A percentile compares a stretch with the other conserved stretches of the same genome.
Conservation (phyloP, 2,113 vertebrate species). For the Craseonycteris thonglongyai region DNA sequence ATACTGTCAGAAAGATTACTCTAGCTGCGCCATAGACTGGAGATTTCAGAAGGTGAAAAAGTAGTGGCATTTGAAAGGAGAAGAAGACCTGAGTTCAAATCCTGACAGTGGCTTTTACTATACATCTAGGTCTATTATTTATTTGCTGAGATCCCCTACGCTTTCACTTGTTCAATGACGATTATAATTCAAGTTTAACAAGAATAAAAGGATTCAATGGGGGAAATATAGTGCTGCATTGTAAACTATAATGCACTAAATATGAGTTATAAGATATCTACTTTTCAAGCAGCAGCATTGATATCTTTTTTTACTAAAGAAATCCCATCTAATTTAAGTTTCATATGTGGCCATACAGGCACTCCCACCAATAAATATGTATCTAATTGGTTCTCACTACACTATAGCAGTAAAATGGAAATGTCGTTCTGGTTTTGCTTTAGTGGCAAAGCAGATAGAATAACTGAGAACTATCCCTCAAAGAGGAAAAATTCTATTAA, state of each 20-base stretch:
- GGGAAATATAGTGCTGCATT: background rate
- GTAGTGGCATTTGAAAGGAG: background rate
- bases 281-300: background rate
- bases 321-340: background rate
- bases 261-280: background rate
- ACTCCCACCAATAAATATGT: background rate
- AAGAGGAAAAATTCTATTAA: background rate
- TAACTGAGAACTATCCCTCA: background rate
- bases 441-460: background rate
- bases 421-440: background rate
- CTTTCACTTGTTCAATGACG: background rate
- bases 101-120: background rate
- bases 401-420: background rate
- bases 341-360: background rate
- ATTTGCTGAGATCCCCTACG: background rate
- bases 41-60: background rate
- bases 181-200: background rate
- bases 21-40: background rate
- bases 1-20: background rate
- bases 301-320: background rate
- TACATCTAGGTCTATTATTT: background rate
- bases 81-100: background rate
- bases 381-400: background rate
- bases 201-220: background rate
- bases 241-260: background rate